Evolutionary conservation across 1,140 invertebrate species (phyloP).

Genomic region (Saccostrea glomerata): DNA sequence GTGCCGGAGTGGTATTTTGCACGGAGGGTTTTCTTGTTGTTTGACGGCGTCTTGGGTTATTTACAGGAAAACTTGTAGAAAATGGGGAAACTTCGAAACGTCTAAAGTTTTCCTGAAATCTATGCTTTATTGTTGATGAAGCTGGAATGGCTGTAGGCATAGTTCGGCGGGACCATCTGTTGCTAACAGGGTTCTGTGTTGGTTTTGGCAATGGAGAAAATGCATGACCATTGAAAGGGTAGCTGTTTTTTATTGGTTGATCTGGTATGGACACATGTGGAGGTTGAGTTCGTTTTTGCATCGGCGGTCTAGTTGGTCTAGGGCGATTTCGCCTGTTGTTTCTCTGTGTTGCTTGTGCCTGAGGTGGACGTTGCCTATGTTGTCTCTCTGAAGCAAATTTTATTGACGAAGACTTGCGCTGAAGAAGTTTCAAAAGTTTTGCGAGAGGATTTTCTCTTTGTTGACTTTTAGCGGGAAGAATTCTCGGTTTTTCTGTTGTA

Average conservation of each 20-base stretch:
- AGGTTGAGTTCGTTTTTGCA: neutral
- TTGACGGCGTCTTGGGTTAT: neutral
- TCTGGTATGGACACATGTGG: neutral
- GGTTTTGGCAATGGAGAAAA: neutral
- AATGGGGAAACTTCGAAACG: conserved; percentile 7
- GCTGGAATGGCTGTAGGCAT: neutral
- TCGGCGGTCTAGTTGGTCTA: neutral
- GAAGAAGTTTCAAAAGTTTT: neutral
- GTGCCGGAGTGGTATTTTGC: neutral
- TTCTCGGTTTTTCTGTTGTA: neutral
- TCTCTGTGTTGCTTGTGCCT: neutral
- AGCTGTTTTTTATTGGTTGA: neutral
- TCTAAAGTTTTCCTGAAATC: neutral
- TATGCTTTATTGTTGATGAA: neutral
- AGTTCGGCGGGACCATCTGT: neutral
- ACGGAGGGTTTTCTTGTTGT: neutral
- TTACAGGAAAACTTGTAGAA: conserved; percentile 4
- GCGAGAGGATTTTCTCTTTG: neutral
- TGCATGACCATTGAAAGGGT: neutral
- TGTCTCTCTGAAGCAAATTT: neutral
- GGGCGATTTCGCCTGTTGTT: neutral
- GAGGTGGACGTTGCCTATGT: neutral
- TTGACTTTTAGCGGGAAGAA: neutral
- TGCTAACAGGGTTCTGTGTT: neutral
- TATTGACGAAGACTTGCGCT: neutral